Base-by-base conservation (phyloP, 2,888 invertebrate species). In the Pharmacophagus antenor region DNA sequence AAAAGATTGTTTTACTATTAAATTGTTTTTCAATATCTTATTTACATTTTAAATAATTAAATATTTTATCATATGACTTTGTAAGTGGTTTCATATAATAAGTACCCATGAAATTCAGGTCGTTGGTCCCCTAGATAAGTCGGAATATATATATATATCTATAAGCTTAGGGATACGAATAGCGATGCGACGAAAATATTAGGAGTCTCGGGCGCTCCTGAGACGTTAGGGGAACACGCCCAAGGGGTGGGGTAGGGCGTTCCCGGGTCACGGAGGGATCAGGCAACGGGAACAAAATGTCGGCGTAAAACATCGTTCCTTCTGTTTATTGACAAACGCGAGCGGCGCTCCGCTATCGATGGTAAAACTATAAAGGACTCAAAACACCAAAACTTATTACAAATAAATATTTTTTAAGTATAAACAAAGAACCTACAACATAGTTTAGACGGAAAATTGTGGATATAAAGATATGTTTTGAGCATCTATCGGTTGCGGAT, bases 231-330 rank as follows among this genome's bases (percentile, higher is more conserved):
- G 55, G 66, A 61, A 64, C 64, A 67, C 68, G 70, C 65, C 70
- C 69, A 62, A 65, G 65, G 63, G 66, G 63, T 70, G 72, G 66
- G 67, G 72, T 71, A 69, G 70, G 71, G 71, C 73, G 74, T 71
- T 77, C 79, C 70, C 76, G 69, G 79, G 77, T 76, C 76, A 76
- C 73, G 70, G 74, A 73, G 80, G 63, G 73, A 77, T 76, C 77
- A 78, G 69, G 72, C 23, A 70, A 72, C 72, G 70, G 67, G 73
- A 70, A 74, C 80, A 77, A 82, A 83, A 82, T 79, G 79, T 82
- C 78, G 76, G 75, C 75, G 73, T 71, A 67, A 67, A 70, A 68
- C 67, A 67, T 65, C 67, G 59, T 64, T 66, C 67, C 68, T 70
- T 70, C 70, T 70, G 67, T 63, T 75, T 78, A 82, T 80, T 77